Base-by-base conservation (phyloP, 2,797 vertebrate genomes). In the Sorex maritimensis region DNA sequence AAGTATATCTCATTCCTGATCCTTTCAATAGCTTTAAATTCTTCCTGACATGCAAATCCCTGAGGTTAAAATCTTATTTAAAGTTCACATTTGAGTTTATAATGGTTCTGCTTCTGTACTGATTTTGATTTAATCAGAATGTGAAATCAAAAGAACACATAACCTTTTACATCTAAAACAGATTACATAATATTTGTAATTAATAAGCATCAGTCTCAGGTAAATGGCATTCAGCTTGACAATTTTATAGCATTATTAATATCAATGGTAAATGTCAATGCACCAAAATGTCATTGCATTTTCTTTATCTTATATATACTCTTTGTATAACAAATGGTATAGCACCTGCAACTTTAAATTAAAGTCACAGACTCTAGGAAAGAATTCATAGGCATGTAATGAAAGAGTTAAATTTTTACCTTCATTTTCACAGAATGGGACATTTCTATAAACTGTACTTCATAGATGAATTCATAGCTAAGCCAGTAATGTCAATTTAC, bases 91-190 rank as follows among this genome's bases (percentile, higher is more conserved):
- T 97, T 97, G 17, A 93, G 96, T 97, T 97, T 95, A 92, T 83
- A 97, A 97, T 96, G 49, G 52, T 94, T 97, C 86, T 94, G 10
- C 41, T 95, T 96, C 63, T 95, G 55, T 89, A 15, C 46, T 95
- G 92, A 84, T 79, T 97, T 94, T 94, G 30, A 96, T 95, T 95
- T 97, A 97, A 95, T 97, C 69, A 97, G 63, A 86, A 69, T 58
- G 65, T 90, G 83, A 91, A 96, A 95, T 95, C 71, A 95, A 95
- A 97, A 92, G 38, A 94, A 96, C 81, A 94, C 67, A 75, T 97
- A 97, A 98, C 95, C 93, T 98, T 98, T 98, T 96, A 81, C 84
- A 95, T 94, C 81, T 94, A 95, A 97, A 97, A 75, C 24, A 96
- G 90, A 95, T 97, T 95, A 95, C 92, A 96, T 88, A 97, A 96